A percentile compares a stretch with the other conserved stretches of the same genome.
These are phyloP conservation scores for Papilio polyxenes DNA, from an alignment of 1,140 invertebrate genomes.

Conservation along the genomic window DNA sequence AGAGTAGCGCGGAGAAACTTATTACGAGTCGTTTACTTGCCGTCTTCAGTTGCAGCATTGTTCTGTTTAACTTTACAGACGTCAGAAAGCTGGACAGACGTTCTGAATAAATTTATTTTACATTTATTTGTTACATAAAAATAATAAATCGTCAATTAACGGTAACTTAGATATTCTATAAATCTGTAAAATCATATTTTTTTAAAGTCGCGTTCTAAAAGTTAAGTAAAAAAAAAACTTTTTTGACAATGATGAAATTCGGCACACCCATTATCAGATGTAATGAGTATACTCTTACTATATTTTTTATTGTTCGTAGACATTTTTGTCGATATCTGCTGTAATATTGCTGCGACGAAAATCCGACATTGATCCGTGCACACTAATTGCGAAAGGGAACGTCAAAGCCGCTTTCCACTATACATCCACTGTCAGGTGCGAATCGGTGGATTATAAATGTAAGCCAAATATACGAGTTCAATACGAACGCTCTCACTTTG, in stretches of 20 bases:
- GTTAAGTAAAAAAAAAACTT: too few relatives aligned
- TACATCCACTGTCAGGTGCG: slow-evolving; percentile 14
- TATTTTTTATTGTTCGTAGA: background rate
- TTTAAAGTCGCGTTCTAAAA: too few relatives aligned
- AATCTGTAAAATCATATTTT: too few relatives aligned
- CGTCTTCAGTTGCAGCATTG: slow-evolving; percentile 32
- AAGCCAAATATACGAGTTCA: background rate
- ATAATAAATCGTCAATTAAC: background rate
- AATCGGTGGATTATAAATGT: slow-evolving; percentile 19
- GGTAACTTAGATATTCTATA: background rate
- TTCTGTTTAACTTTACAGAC: slow-evolving; percentile 33
- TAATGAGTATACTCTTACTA: too few relatives aligned
- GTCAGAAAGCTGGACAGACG: background rate
- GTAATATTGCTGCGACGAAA: slow-evolving; percentile 19
- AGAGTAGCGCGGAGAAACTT: slow-evolving; percentile 14
- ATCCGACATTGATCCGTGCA: slow-evolving; percentile 21
- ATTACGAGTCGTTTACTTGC: slow-evolving; percentile 35
- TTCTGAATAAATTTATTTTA: slow-evolving; percentile 15
- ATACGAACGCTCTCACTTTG: background rate
- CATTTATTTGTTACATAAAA: slow-evolving; percentile 7
- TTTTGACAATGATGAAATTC: too few relatives aligned
- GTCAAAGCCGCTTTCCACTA: slow-evolving; percentile 26
- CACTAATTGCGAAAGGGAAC: slow-evolving; percentile 28
- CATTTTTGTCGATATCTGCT: slow-evolving; percentile 1
- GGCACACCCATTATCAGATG: too few relatives aligned